Percentiles rank a stretch among this genome's conserved stretches.
Evolutionary conservation across 2,113 vertebrate genomes (phyloP).

Genomic region (Notechis scutatus): DNA sequence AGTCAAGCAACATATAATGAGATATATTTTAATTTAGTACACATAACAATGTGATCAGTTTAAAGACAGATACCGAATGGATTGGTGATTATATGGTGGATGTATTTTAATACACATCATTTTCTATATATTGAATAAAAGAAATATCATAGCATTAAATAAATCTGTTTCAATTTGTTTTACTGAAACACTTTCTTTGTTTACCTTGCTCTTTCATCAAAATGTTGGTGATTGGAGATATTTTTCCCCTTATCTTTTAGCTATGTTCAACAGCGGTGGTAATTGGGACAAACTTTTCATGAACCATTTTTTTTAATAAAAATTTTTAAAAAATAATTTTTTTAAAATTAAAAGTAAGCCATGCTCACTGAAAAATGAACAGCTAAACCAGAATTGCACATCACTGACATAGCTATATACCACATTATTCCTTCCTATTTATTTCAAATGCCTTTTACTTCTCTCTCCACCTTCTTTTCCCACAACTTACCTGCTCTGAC

Average conservation of each 20-base stretch:
- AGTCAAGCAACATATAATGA: not conserved
- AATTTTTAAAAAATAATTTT: too few relatives aligned
- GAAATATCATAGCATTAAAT: not conserved
- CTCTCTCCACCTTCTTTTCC: not conserved
- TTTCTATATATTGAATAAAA: not conserved
- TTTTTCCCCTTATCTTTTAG: not conserved
- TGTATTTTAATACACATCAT: not conserved
- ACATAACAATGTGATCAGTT: not conserved
- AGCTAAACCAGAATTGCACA: not conserved
- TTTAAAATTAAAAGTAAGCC: too few relatives aligned
- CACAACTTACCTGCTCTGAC: constrained; percentile 67
- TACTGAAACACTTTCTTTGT: not conserved
- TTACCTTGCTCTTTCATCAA: not conserved
- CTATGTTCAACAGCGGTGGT: not conserved
- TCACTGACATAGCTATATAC: not conserved
- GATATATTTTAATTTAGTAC: not conserved
- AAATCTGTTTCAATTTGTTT: not conserved
- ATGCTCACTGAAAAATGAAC: not conserved
- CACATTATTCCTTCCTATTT: not conserved
- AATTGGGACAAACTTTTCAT: not conserved
- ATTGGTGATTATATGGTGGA: not conserved
- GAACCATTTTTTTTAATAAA: not conserved
- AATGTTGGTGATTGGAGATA: not conserved
- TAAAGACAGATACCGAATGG: not conserved
- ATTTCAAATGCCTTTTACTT: not conserved